Evolutionary conservation across 1,140 invertebrate genomes (phyloP), one percentile per base, ranked within the genome.

Genomic region (Drosophila pandora): DNA sequence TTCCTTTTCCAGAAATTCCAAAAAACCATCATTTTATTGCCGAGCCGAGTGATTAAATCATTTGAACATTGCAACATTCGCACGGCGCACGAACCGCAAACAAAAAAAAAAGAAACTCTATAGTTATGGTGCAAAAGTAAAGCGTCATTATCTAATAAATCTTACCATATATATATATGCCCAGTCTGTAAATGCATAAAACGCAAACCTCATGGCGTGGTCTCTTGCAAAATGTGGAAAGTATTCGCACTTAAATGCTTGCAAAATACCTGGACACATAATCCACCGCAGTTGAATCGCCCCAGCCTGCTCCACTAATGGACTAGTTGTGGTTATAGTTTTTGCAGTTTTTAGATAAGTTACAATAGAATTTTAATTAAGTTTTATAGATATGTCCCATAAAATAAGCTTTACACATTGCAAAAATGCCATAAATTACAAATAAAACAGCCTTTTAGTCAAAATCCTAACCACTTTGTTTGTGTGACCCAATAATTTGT

Each of bases 141-240:
- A 87, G 64, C 78, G 68, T 62, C 78, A 81, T 85, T 85, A 85
- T 85, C 82, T 85, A 85, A 85, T 87, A 82, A 75, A 85, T 87
- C 83, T 87, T 74, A 75, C 82, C 79, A 87, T 81, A 83, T 62
- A 65, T 70, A 55, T 72, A 55, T 34, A 37, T 34, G 55, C 25
- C 28, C 22, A 53, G 53, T 59, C 37, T 39, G 64, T 30, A 57
- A 49, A 70, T 70, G 67, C 67, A 70, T 68, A 68, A 69, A 69
- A 68, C 63, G 65, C 65, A 69, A 68, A 69, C 65, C 50, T 43
- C 72, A 73, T 81, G 78, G 75, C 79, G 48, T 79, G 32, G 59
- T 83, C 34, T 37, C 59, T 83, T 84, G 80, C 79, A 62, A 83
- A 68, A 83, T 71, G 76, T 81, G 63, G 50, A 63, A 80, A 80